phyloP scores from a whole-genome alignment of 2,888 invertebrate species.

The Acanthopleura granulata region DNA sequence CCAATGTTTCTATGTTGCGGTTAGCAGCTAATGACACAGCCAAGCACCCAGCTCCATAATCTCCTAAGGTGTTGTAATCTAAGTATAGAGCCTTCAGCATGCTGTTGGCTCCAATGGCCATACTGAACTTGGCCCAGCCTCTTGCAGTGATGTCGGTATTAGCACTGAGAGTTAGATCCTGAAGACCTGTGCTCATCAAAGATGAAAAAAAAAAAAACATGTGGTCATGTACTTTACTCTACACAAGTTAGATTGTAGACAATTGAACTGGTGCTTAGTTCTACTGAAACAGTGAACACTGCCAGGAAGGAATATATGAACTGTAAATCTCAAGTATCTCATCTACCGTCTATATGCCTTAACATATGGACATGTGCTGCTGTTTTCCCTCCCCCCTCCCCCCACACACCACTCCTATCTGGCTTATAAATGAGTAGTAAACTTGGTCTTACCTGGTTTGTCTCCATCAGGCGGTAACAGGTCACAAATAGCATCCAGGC shows the following conservation, averaged over 20 bases:
- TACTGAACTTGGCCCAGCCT: conserved; percentile 59
- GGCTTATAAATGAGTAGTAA: too few species aligned
- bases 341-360: too few species aligned
- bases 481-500: conserved; percentile 44
- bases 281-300: too few species aligned
- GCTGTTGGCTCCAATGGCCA: conserved; percentile 52
- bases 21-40: conserved; percentile 54
- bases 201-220: too few species aligned
- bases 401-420: too few species aligned
- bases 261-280: too few species aligned
- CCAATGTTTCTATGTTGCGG: conserved; percentile 52
- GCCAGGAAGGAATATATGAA: too few species aligned
- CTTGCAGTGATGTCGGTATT: conserved; percentile 52
- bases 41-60: conserved; percentile 54
- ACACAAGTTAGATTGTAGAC: too few species aligned
- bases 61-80: conserved; percentile 61
- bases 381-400: too few species aligned
- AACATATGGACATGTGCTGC: too few species aligned
- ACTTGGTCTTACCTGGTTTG: conserved; percentile 43
- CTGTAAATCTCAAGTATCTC: too few species aligned
- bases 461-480: conserved; percentile 45
- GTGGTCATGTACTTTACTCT: too few species aligned
- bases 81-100: conserved; percentile 48
- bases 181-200: conserved; percentile 45
- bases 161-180: conserved; percentile 59